A percentile compares a stretch with the other conserved stretches of the same genome.
These are phyloP conservation scores for Nasalis larvatus DNA, from an alignment of 2,113 vertebrate species.

Conservation along the genomic window DNA sequence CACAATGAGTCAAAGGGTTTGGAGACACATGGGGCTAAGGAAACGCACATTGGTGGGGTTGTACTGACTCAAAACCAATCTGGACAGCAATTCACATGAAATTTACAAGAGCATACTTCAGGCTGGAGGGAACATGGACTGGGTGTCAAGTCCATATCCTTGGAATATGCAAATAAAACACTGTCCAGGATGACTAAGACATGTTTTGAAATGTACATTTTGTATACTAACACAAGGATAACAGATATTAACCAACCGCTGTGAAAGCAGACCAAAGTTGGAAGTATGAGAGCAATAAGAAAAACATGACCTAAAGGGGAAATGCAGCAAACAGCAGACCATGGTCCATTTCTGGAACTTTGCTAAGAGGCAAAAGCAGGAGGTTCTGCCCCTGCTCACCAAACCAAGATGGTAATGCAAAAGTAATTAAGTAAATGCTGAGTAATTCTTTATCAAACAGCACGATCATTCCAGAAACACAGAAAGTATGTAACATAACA, in stretches of 20 bases:
- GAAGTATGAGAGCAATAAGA: slow-evolving; percentile 40
- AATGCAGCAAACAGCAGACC: slow-evolving; percentile 22
- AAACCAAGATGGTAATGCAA: slow-evolving; percentile 53
- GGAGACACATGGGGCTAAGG: slow-evolving; percentile 25
- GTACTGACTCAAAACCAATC: slow-evolving; percentile 11
- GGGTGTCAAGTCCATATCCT: slow-evolving; percentile 1
- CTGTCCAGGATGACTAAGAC: neutral
- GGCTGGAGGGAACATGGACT: neutral
- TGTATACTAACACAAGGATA: neutral
- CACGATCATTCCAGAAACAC: slow-evolving; percentile 67
- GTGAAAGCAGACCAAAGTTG: slow-evolving; percentile 29
- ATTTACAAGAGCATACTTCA: neutral
- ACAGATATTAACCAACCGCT: neutral
- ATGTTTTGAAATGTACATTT: slow-evolving; percentile 29
- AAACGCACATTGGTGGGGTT: neutral
- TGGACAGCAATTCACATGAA: neutral
- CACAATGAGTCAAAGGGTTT: slow-evolving; percentile 44
- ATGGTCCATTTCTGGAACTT: slow-evolving; percentile 40
- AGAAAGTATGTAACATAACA: slow-evolving; percentile 71
- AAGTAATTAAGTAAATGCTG: slow-evolving; percentile 50
- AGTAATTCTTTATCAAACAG: slow-evolving; percentile 72
- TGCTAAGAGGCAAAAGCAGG: slow-evolving; percentile 55
- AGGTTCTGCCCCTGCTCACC: slow-evolving; percentile 16
- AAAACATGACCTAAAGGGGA: slow-evolving; percentile 51
- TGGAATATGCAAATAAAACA: neutral